These are phyloP conservation scores for Hecatera dysodea DNA, from an alignment of 2,888 invertebrate species.

Conservation along the genomic window DNA sequence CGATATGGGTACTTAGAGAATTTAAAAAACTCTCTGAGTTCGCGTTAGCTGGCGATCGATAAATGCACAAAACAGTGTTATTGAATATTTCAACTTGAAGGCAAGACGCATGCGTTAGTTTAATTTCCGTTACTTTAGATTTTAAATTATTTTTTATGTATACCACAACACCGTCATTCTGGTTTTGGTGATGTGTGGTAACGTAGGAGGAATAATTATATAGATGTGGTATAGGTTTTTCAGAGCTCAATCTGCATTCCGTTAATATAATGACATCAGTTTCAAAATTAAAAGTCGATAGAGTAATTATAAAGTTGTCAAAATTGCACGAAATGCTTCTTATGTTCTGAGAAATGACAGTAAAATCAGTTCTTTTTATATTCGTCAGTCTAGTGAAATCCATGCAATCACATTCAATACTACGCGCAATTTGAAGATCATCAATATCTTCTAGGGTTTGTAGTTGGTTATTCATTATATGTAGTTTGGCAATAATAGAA, in stretches of 20 bases:
- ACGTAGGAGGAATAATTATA: background rate
- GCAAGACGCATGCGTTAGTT: background rate
- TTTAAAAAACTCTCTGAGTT: background rate
- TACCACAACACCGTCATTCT: background rate
- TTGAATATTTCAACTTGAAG: background rate
- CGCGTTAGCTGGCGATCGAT: background rate
- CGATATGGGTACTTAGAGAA: background rate
- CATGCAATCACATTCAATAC: no score
- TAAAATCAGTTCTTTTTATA: no score
- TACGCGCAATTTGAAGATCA: no score
- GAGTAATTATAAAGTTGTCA: no score
- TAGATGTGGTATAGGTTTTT: background rate
- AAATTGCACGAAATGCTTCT: no score
- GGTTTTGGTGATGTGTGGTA: background rate
- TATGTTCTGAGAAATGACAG: background rate
- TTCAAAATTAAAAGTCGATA: no score
- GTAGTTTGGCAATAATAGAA: no score
- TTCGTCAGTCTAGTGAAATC: no score
- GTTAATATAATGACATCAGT: no score
- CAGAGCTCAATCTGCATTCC: background rate
- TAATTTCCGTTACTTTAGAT: background rate
- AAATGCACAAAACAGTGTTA: background rate
- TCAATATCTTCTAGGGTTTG: no score
- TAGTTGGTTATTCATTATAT: no score
- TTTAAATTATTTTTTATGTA: background rate